Base-by-base conservation (phyloP, 2,888 invertebrate species). In the Synanthedon formicaeformis region DNA sequence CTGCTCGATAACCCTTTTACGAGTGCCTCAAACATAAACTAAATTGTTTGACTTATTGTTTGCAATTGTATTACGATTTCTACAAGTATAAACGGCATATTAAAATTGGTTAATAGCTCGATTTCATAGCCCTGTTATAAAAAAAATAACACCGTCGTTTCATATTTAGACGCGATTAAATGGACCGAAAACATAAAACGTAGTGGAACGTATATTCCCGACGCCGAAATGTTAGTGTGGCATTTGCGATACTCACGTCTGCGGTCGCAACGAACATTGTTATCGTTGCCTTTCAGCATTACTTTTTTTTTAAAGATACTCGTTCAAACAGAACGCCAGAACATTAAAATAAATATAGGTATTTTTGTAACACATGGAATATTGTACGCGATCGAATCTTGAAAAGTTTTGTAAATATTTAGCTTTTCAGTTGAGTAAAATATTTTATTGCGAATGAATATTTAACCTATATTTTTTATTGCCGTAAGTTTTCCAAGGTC, bases 131-230 rank as follows among this genome's bases (percentile, higher is more conserved):
- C 14, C 12, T 49, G 12, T 12, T 50, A n/a, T 16, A 50, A 50
- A 50, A 50, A 50, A 50, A 4, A 50, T 40, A 13, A 13, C 8
- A 27, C 5, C 12, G 14, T 50, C 11, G 40, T 13, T 50, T 12
- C 55, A 57, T 60, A 64, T 64, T 66, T 58, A 62, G 60, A 64
- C 61, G 56, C 54, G 51, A 66, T 55, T 63, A 77, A 76, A 74
- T 78, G 64, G 78, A 74, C 72, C 75, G 65, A 65, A 65, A 34
- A 64, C 73, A 74, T 74, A 78, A 75, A 76, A 75, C 71, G 65
- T 70, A 72, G 65, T 76, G 72, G 73, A 75, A 75, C 76, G 50
- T 12, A 66, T 65, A 70, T 71, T 73, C 71, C 73, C 55, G 51
- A 40, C 52, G 41, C 34, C 18, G 50, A 57, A 57, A 61, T 64